Evolutionary conservation across 2,888 invertebrate genomes (phyloP).

Genomic region (Metacarcinus magister): DNA sequence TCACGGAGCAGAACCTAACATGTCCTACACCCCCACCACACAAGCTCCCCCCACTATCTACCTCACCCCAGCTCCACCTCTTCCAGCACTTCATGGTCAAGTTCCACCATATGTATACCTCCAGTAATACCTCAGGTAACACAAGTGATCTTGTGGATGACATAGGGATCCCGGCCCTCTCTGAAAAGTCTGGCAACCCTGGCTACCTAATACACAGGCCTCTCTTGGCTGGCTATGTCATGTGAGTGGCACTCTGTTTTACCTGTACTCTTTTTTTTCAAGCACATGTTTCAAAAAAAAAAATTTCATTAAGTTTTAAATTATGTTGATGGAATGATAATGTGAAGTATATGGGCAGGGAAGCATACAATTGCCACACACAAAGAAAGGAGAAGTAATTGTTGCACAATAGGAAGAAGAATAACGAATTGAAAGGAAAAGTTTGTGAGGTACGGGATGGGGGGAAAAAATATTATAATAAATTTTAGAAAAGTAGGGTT

Average conservation of each 20-base stretch:
- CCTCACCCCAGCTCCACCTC: neutral
- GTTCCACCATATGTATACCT: slow-evolving; percentile 54
- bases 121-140: neutral
- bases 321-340: neutral
- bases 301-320: neutral
- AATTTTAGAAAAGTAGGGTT: too few species aligned
- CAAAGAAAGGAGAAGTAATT: too few species aligned
- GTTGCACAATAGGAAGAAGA: too few species aligned
- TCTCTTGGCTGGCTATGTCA: slow-evolving; percentile 66
- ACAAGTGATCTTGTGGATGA: neutral
- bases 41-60: neutral
- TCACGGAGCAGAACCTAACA: neutral
- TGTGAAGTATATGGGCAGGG: too few species aligned
- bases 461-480: too few species aligned
- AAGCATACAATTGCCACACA: too few species aligned
- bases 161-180: neutral
- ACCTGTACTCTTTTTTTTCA: neutral
- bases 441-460: too few species aligned
- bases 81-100: slow-evolving; percentile 61
- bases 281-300: neutral
- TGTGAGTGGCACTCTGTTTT: slow-evolving; percentile 58
- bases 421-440: too few species aligned
- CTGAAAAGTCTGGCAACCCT: slow-evolving; percentile 71
- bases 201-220: slow-evolving; percentile 68
- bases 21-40: neutral